phyloP scores from a whole-genome alignment of 2,888 invertebrate genomes.

The Drosophila ustulata region DNA sequence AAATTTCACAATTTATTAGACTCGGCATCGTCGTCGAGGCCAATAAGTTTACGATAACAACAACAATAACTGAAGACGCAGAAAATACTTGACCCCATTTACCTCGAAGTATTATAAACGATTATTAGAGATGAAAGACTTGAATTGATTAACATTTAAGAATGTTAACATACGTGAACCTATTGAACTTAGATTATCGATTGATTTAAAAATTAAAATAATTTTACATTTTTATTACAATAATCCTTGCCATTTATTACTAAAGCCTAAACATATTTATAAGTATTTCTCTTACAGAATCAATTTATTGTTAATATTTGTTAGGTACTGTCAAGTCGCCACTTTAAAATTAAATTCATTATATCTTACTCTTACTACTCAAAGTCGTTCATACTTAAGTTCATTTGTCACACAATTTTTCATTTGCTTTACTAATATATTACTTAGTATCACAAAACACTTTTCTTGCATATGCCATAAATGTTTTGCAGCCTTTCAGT shows the following conservation, averaged over 20 bases:
- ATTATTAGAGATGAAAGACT: slow-evolving; percentile 11
- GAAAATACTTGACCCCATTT: slow-evolving; percentile 1
- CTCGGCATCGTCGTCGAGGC: not conserved
- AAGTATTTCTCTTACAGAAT: too few relatives aligned
- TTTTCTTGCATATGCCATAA: not conserved
- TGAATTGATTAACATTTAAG: not conserved
- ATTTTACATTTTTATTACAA: not conserved
- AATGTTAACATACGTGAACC: not conserved
- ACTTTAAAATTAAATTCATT: not conserved
- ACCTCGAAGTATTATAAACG: not conserved
- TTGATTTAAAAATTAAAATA: not conserved
- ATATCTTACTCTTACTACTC: not conserved
- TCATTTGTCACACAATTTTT: not conserved
- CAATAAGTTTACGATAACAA: slow-evolving; percentile 8
- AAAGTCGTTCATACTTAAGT: not conserved
- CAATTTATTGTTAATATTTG: too few relatives aligned
- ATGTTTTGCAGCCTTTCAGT: not conserved
- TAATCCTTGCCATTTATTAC: too few relatives aligned
- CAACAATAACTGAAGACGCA: not conserved
- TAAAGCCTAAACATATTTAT: too few relatives aligned
- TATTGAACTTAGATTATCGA: not conserved
- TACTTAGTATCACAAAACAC: not conserved
- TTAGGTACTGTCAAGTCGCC: too few relatives aligned
- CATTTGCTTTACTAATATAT: not conserved
- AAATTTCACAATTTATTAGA: slow-evolving; percentile 16